Evolutionary conservation across 2,113 vertebrate genomes (phyloP), one percentile per base, ranked within the genome.

Genomic region (Scartelaos histophorus): DNA sequence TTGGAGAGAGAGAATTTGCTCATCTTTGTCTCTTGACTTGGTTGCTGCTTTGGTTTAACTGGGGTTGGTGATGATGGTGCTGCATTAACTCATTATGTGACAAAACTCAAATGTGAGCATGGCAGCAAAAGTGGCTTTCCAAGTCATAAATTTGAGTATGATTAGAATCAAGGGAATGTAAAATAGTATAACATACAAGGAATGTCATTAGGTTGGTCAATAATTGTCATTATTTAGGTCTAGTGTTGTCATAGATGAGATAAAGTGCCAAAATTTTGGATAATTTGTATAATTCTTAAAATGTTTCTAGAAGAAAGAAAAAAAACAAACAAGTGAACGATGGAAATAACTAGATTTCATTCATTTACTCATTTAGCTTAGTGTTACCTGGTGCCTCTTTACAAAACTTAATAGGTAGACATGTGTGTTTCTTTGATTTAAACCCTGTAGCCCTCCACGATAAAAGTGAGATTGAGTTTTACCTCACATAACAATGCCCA

Each of bases 21-120:
- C 91, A 87, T 93, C 66, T 67, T 74, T 66, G 72, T 61, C 74
- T 73, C 67, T 43, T 79, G 77, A 78, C 71, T 77, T 66, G 81
- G 54, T 71, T 51, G 81, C 49, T 43, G 84, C 67, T 71, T 75
- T 79, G 79, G 79, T 79, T 78, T 76, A 61, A 78, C 66, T 71
- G 76, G 25, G 67, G 46, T 71, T 56, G 49, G 22, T 21, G 65
- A 69, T 53, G 56, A 67, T 11, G 19, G 3, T 45, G 91, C 80
- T 90, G 91, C 93, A 92, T 91, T 91, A 91, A 85, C 88, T 93
- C 90, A 89, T 94, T 94, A 90, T 91, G 94, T 81, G 89, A 74
- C 89, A 85, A 91, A 90, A 89, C 89, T 91, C 91, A 93, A 93
- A 94, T 92, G 92, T 93, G 91, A 90, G 85, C 85, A 81, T 86